phyloP scores from a whole-genome alignment of 2,888 invertebrate genomes.

The Tetanocera ferruginea region DNA sequence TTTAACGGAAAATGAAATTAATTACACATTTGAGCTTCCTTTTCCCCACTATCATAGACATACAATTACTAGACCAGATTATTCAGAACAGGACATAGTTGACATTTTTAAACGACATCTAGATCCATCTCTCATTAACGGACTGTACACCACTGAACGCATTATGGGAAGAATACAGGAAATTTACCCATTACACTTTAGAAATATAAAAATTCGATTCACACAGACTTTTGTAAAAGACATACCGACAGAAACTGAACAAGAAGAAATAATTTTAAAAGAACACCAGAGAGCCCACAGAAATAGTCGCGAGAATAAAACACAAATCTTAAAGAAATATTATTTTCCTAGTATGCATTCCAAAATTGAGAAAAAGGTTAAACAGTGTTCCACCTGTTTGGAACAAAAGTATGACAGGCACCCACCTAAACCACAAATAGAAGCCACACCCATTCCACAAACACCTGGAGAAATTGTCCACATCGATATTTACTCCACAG shows the following conservation, averaged over 20 bases:
- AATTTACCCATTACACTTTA: background rate
- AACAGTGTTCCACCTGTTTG: slow-evolving; percentile 1
- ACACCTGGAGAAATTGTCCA: slow-evolving; percentile 10
- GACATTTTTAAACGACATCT: background rate
- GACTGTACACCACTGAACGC: background rate
- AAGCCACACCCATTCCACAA: background rate
- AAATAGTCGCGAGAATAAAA: slow-evolving; percentile 33
- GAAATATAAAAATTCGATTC: no score
- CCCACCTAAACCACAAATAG: background rate
- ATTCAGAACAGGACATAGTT: slow-evolving; percentile 35
- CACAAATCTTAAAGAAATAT: slow-evolving; percentile 21
- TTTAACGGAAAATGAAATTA: background rate
- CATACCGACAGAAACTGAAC: no score
- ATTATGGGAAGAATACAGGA: background rate
- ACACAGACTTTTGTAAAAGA: no score
- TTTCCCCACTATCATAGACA: background rate
- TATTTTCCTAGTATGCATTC: background rate
- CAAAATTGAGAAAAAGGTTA: background rate
- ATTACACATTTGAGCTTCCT: no score
- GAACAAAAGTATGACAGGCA: background rate
- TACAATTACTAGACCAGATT: no score
- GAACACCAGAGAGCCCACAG: slow-evolving; percentile 19
- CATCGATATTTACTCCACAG: slow-evolving; percentile 32
- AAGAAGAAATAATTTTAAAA: background rate
- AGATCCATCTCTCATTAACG: no score